A percentile compares a stretch with the other conserved stretches of the same genome.
Conservation (phyloP, 2,888 invertebrate species). For the Amblyjoppa fuscipennis region DNA sequence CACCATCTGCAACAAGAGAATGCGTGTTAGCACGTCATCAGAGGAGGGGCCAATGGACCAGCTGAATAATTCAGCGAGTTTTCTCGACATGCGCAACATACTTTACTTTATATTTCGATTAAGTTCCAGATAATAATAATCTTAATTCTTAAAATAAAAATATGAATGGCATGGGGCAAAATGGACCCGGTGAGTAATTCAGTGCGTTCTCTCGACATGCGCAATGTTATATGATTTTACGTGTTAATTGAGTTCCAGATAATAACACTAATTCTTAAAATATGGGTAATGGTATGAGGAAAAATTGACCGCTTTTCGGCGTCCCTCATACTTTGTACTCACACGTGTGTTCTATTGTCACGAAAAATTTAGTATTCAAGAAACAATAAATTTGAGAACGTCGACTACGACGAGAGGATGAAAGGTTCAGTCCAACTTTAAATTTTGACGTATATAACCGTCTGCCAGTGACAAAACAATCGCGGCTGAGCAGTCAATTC, state of each 20-base stretch:
- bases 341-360: slow-evolving; percentile 41
- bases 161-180: background rate
- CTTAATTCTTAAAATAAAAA: background rate
- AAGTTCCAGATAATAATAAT: background rate
- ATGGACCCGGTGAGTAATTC: too few relatives aligned
- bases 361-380: slow-evolving; percentile 33
- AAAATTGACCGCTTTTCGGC: too few relatives aligned
- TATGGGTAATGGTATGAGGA: too few relatives aligned
- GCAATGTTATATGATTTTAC: too few relatives aligned
- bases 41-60: too few relatives aligned
- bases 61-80: too few relatives aligned
- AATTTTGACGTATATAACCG: slow-evolving; percentile 57
- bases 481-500: slow-evolving; percentile 18
- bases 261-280: background rate
- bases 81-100: too few relatives aligned
- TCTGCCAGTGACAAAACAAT: slow-evolving; percentile 43
- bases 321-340: slow-evolving; percentile 18
- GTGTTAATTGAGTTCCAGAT: too few relatives aligned
- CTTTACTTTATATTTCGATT: too few relatives aligned
- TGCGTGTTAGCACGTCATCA: background rate
- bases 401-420: background rate
- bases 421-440: slow-evolving; percentile 15
- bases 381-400: slow-evolving; percentile 13
- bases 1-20: slow-evolving; percentile 33
- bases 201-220: too few relatives aligned